Conservation (phyloP, 2,797 vertebrate species). For the Sparus aurata region DNA sequence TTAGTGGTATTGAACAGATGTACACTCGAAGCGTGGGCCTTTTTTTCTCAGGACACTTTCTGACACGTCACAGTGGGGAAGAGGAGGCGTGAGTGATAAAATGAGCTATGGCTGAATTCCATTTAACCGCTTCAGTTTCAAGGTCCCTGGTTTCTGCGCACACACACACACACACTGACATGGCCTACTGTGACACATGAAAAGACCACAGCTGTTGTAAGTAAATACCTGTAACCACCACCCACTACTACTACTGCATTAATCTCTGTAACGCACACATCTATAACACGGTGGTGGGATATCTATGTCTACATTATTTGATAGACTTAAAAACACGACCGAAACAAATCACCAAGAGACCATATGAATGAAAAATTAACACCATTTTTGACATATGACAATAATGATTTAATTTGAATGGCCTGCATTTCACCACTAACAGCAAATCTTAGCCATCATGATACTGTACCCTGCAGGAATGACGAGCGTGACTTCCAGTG, state of each 20-base stretch:
- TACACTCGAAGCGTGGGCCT: neutral
- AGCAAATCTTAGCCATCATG: too few species aligned
- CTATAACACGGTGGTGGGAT: neutral
- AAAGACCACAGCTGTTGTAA: neutral
- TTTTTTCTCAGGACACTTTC: slow-evolving; percentile 3
- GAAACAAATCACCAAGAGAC: too few species aligned
- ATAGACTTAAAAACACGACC: too few species aligned
- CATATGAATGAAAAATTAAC: too few species aligned
- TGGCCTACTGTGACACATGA: neutral
- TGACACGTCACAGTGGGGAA: slow-evolving; percentile 6
- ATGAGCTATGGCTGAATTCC: neutral
- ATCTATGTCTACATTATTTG: too few species aligned
- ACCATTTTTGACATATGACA: too few species aligned
- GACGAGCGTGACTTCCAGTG: too few species aligned
- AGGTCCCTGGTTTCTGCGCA: neutral
- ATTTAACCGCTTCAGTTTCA: neutral
- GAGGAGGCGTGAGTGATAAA: neutral
- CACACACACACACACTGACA: neutral
- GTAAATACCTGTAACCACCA: neutral
- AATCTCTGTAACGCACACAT: neutral
- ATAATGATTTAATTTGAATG: too few species aligned
- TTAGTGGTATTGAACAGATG: slow-evolving; percentile 2
- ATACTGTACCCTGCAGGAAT: too few species aligned
- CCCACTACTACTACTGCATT: too few species aligned
- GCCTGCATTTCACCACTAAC: too few species aligned